Evolutionary conservation across 53 echinoderm and acorn worm species (phyloP).

Genomic region (Holothuria scabra): DNA sequence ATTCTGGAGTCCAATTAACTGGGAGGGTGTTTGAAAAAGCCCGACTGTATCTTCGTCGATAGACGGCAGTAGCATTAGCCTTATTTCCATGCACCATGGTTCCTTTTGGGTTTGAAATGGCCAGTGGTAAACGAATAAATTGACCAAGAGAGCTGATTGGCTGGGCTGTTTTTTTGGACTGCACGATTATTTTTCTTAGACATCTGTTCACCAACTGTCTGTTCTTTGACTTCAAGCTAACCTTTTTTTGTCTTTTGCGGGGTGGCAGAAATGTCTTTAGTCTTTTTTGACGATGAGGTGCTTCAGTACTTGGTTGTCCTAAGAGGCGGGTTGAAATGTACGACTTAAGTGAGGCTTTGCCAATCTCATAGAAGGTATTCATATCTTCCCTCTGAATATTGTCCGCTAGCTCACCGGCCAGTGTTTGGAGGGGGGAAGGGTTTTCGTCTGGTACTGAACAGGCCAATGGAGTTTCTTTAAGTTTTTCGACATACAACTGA

Average conservation of each 20-base stretch:
- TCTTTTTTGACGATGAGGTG: background rate
- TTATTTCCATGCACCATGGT: conserved; percentile 10
- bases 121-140: conserved; percentile 34
- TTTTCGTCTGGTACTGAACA: background rate
- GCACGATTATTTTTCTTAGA: conserved; percentile 41
- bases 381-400: background rate
- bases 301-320: background rate
- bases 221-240: conserved; percentile 22
- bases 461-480: background rate
- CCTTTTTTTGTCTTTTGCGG: background rate
- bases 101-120: conserved; percentile 35
- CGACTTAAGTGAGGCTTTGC: background rate
- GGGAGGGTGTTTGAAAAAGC: conserved; percentile 10
- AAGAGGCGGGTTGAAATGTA: background rate
- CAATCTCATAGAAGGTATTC: background rate
- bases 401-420: background rate
- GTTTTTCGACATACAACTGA: background rate
- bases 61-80: background rate
- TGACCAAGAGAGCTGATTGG: conserved; percentile 3
- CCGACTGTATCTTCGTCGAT: background rate
- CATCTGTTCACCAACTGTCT: conserved; percentile 26
- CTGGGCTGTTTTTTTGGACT: conserved; percentile 34
- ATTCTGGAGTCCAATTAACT: conserved; percentile 12
- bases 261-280: background rate
- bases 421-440: background rate